Evolutionary conservation across 2,888 invertebrate species (phyloP), one percentile per base, ranked within the genome.

Genomic region (Oligia strigilis): DNA sequence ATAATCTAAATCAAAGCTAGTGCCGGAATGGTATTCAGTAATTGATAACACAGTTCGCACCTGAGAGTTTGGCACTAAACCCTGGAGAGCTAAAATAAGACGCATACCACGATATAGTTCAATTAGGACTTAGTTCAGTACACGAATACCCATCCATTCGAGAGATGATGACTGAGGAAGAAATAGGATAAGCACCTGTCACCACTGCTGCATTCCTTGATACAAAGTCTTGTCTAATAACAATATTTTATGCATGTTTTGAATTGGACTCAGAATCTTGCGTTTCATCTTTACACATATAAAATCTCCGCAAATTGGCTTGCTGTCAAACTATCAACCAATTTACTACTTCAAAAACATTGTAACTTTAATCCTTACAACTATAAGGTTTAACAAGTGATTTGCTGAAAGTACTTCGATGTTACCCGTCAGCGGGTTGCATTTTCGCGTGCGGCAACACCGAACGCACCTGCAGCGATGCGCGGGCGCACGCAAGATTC

Each of bases 391-490:
- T 76, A 76, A 72, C 66, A 73, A 77, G 69, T 80, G 66, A 75
- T 88, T 90, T 85, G 87, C 88, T 84, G 91, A 91, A 90, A 81
- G 67, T 91, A 91, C 90, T 87, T 87, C 71, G 2, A 67, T 80
- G 58, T 81, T 80, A 76, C 76, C 84, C 84, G 43, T 80, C 82
- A 65, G 66, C 88, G 82, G 92, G 94, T 91, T 92, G 89, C 85
- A 91, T 92, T 92, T 92, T 93, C 86, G 89, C 87, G 78, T 85
- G 87, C 90, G 93, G 95, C 94, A 95, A 94, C 94, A 94, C 93
- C 60, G 84, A 80, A 76, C 91, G 92, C 95, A 96, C 96, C 96
- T 96, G 96, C 95, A 94, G 80, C 91, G 95, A 95, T 95, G 95
- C 95, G 95, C 94, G 83, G 82, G 94, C 94, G 94, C 94, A 93